phyloP scores from a whole-genome alignment of 2,113 vertebrate species.

The Merops nubicus region DNA sequence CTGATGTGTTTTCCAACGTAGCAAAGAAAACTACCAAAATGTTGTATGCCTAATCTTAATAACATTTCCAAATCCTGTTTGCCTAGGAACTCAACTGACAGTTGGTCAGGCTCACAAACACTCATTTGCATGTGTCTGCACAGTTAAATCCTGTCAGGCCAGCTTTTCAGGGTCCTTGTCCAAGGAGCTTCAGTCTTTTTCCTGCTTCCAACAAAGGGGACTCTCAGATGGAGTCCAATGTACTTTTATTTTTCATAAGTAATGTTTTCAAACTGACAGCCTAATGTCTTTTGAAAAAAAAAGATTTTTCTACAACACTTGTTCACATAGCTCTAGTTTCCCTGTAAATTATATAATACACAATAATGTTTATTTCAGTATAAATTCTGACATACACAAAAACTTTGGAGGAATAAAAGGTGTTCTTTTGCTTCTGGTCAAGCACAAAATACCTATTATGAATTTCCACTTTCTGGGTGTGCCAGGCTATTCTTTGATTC shows the following conservation, averaged over 20 bases:
- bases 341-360: neutral
- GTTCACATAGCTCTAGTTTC: neutral
- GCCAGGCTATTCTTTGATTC: neutral
- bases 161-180: neutral
- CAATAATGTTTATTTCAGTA: neutral
- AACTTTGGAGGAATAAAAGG: neutral
- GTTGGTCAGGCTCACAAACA: neutral
- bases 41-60: neutral
- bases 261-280: neutral
- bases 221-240: neutral
- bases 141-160: neutral
- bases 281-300: neutral
- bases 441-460: neutral
- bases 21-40: neutral
- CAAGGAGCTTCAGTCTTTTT: neutral
- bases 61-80: neutral
- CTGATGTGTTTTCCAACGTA: neutral
- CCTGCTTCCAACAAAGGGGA: neutral
- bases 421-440: neutral
- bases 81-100: neutral
- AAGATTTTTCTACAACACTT: neutral
- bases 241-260: neutral
- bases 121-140: neutral
- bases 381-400: neutral
- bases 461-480: neutral